Evolutionary conservation across 2,888 invertebrate genomes (phyloP).

Genomic region (Trissolcus japonicus): DNA sequence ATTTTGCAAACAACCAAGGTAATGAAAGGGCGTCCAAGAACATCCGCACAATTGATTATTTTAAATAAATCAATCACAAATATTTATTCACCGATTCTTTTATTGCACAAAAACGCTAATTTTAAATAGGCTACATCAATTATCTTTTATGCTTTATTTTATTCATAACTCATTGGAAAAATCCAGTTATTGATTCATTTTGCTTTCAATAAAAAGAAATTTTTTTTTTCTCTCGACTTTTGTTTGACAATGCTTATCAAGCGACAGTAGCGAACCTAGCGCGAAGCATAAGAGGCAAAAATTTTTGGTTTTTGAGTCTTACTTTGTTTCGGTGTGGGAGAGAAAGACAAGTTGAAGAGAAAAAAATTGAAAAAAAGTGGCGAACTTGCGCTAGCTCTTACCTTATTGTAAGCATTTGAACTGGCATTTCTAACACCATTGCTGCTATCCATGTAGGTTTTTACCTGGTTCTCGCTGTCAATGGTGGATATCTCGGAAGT

Average conservation of each 20-base stretch:
- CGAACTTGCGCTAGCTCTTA: conserved; percentile 78
- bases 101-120: not conserved
- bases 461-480: conserved; percentile 92
- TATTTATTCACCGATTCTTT: not conserved
- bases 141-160: not conserved
- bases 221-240: conserved; percentile 23
- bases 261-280: conserved; percentile 40
- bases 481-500: conserved; percentile 76
- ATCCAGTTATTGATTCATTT: not conserved
- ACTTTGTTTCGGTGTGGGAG: conserved; percentile 33
- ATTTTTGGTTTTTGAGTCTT: conserved; percentile 18
- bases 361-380: conserved; percentile 1
- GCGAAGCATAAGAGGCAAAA: conserved; percentile 30
- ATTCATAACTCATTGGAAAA: not conserved
- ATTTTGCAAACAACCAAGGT: conserved; percentile 23
- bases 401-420: conserved; percentile 95
- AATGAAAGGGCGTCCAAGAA: conserved; percentile 1
- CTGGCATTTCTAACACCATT: conserved; percentile 88
- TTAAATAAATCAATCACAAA: not conserved
- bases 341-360: conserved; percentile 12
- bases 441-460: conserved; percentile 94
- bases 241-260: conserved; percentile 17
- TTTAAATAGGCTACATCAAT: not conserved
- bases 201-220: not conserved
- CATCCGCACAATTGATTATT: conserved; percentile 17